Evolutionary conservation across 2,797 vertebrate genomes (phyloP).

Genomic region (Sebastes aleutianus): DNA sequence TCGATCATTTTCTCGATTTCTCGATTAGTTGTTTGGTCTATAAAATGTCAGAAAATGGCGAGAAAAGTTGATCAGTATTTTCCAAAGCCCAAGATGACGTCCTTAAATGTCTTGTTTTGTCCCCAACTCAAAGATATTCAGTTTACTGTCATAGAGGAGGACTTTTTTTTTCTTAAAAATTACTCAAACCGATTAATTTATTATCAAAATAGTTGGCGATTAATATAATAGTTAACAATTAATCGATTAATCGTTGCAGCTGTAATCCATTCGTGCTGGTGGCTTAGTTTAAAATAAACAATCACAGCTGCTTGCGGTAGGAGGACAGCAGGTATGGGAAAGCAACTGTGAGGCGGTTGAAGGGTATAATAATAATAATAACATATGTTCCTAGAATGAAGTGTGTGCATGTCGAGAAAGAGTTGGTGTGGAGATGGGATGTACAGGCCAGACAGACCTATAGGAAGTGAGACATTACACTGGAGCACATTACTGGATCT

Average conservation of each 20-base stretch:
- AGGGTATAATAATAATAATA: neutral
- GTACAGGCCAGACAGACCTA: neutral
- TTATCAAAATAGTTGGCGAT: too few species aligned
- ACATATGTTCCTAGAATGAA: neutral
- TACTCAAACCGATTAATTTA: too few species aligned
- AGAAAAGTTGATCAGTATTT: too few species aligned
- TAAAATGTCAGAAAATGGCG: too few species aligned
- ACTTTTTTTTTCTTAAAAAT: too few species aligned
- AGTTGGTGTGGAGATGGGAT: neutral
- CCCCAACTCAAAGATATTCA: too few species aligned
- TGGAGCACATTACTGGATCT: neutral
- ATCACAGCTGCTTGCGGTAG: neutral
- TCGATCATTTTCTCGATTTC: too few species aligned
- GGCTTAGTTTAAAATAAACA: neutral
- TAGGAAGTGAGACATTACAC: slow-evolving; percentile 17
- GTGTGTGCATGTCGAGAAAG: neutral
- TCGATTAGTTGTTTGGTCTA: too few species aligned
- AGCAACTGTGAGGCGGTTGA: neutral
- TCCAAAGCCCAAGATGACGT: too few species aligned
- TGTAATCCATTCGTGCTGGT: neutral
- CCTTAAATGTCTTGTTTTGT: too few species aligned
- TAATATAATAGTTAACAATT: neutral
- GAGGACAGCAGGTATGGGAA: neutral
- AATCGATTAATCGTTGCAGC: neutral
- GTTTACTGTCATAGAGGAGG: too few species aligned